Base-by-base conservation (phyloP, 2,797 vertebrate genomes). In the Sparidentex hasta region DNA sequence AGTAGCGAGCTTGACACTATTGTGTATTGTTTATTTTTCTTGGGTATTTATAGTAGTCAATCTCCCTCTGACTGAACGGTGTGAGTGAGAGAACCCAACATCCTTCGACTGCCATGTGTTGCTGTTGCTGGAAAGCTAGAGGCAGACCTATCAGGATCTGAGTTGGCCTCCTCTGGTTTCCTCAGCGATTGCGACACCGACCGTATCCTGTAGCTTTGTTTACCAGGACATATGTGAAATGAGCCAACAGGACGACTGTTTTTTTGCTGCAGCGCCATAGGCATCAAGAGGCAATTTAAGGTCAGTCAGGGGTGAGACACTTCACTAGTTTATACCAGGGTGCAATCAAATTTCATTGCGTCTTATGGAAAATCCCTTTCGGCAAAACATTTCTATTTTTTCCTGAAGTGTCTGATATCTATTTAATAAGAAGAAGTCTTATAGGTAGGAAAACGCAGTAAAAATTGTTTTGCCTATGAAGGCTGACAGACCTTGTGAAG, bases 11-110 rank as follows among this genome's bases (percentile, higher is more conserved):
- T 84, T 78, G 83, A 87, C 81, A 71, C 82, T 56, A 86, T 90
- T 92, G 92, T 91, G 88, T 48, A 84, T 92, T 91, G 86, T 92
- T 93, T 91, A 75, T 88, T 89, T 88, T 87, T 84, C 74, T 74
- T 43, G 68, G 70, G 66, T 71, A 72, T 90, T 86, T 87, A 87
- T 87, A 80, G 86, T 84, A 57, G 90, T 93, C 89, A 92, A 74
- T 88, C 89, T 77, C 56, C 47, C 65, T 78, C 65, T 77, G 74
- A 80, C 78, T 73, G 78, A 79, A 80, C 76, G 68, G 83, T 81
- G 83, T 85, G 74, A 86, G 68, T 68, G 61, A 85, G 71, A 70
- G 76, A 74, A 61, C 12, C 25, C 52, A 16, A 55, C 65, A 72
- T 81, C 48, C 70, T 76, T 47, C 33, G 51, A 62, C 51, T 33